Conservation (phyloP, 2,888 invertebrate genomes). For the Marasmarcha lunaedactyla region DNA sequence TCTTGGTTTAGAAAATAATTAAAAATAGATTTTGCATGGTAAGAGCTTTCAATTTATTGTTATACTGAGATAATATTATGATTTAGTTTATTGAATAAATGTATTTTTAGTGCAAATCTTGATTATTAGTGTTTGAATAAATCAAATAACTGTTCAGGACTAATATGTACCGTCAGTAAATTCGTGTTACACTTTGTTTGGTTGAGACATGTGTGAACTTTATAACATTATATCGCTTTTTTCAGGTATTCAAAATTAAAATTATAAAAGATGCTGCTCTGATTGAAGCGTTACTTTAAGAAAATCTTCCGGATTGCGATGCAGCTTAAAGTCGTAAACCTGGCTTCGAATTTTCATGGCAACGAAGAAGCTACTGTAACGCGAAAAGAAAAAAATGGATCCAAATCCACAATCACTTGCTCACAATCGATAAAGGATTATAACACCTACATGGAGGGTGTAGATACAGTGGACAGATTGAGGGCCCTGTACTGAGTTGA, state of each 20-base stretch:
- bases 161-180: slow-evolving; percentile 10
- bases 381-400: slow-evolving; percentile 1
- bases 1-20: slow-evolving; percentile 6
- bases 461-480: slow-evolving; percentile 25
- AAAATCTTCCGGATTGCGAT: slow-evolving; percentile 17
- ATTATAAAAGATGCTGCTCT: slow-evolving; percentile 15
- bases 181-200: slow-evolving; percentile 9
- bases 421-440: slow-evolving; percentile 17
- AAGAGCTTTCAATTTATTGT: slow-evolving; percentile 10
- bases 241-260: background rate
- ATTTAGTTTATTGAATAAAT: slow-evolving; percentile 9
- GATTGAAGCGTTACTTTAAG: slow-evolving; percentile 17
- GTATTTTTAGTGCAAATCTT: no score
- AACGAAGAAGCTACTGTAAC: slow-evolving; percentile 10
- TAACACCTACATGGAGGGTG: slow-evolving; percentile 17
- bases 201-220: slow-evolving; percentile 4
- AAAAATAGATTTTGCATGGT: slow-evolving; percentile 12
- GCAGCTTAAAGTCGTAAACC: slow-evolving; percentile 12
- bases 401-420: slow-evolving; percentile 6
- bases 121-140: no score
- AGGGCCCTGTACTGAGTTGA: slow-evolving; percentile 24
- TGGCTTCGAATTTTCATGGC: slow-evolving; percentile 14
- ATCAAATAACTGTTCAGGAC: no score
- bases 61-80: slow-evolving; percentile 11
- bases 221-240: background rate